Evolutionary conservation across 2,888 invertebrate species (phyloP).

Genomic region (Pristionchus exspectatus): DNA sequence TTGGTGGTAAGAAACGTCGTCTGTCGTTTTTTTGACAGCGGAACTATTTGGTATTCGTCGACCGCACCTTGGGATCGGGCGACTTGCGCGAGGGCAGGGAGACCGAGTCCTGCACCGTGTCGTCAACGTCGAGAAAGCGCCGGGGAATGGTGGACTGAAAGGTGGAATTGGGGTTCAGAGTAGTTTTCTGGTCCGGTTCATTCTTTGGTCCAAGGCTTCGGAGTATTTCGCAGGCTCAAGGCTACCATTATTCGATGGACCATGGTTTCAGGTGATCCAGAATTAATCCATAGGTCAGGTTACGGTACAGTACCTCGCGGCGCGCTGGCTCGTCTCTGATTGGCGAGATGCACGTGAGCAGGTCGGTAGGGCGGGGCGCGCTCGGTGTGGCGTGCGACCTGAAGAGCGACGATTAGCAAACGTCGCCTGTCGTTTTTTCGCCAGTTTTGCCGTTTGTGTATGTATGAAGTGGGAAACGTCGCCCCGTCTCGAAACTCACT

Average conservation of each 20-base stretch:
- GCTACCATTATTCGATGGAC: no score
- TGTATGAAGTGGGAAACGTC: no score
- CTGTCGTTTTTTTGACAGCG: not conserved
- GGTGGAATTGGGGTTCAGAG: not conserved
- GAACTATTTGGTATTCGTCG: not conserved
- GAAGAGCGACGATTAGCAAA: not conserved
- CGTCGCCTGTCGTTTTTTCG: not conserved
- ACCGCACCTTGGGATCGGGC: conserved; percentile 8
- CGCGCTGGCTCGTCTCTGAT: conserved; percentile 41
- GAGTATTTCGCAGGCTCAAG: no score
- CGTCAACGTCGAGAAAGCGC: not conserved
- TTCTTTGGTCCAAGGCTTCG: no score
- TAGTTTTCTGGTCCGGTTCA: no score
- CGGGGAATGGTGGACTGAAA: not conserved
- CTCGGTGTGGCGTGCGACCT: not conserved
- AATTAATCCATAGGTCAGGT: not conserved
- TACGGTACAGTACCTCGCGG: not conserved
- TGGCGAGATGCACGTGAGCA: conserved; percentile 25
- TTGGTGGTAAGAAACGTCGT: not conserved
- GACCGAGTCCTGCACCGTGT: not conserved
- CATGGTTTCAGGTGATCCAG: no score
- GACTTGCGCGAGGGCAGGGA: not conserved
- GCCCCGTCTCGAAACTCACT: not conserved
- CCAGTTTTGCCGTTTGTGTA: not conserved
- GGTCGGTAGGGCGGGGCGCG: not conserved